Conservation (phyloP, 2,888 invertebrate species). For the Cryptocephalus primarius region DNA sequence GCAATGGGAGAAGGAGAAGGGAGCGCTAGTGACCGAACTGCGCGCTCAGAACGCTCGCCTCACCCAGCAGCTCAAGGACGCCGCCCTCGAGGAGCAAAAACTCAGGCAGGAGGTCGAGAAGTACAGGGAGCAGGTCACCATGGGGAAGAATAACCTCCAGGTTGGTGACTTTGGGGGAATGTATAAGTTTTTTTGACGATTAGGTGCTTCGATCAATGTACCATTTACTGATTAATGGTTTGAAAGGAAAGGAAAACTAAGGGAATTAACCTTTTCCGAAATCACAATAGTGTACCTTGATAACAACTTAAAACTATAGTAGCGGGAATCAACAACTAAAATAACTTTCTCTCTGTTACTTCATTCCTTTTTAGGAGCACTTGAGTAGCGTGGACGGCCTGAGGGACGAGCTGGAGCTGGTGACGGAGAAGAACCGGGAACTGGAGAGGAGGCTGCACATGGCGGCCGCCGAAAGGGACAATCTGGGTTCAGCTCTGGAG, state of each 20-base stretch:
- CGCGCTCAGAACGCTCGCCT: constrained; percentile 76
- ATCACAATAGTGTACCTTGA: no score
- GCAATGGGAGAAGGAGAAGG: constrained; percentile 69
- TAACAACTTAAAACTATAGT: no score
- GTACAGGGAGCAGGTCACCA: constrained; percentile 72
- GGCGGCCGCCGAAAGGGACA: constrained; percentile 70
- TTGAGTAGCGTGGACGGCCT: constrained; percentile 80
- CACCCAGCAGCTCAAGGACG: constrained; percentile 76
- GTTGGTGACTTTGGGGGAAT: constrained; percentile 4
- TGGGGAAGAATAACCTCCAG: constrained; percentile 47
- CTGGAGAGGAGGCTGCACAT: constrained; percentile 67
- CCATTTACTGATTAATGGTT: no score
- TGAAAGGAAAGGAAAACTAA: no score
- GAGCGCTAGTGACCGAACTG: constrained; percentile 61
- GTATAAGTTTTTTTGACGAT: not conserved
- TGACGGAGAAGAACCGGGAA: constrained; percentile 73
- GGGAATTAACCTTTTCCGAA: no score
- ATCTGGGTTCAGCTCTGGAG: constrained; percentile 67
- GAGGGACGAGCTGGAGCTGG: constrained; percentile 75
- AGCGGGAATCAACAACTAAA: no score
- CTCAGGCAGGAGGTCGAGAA: constrained; percentile 70
- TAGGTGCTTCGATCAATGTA: no score
- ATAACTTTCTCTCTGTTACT: no score
- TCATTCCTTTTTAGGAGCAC: constrained; percentile 55
- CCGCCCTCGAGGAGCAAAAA: constrained; percentile 67